These are phyloP conservation scores for Oithona nana DNA, from an alignment of 2,888 invertebrate species.

Conservation along the genomic window DNA sequence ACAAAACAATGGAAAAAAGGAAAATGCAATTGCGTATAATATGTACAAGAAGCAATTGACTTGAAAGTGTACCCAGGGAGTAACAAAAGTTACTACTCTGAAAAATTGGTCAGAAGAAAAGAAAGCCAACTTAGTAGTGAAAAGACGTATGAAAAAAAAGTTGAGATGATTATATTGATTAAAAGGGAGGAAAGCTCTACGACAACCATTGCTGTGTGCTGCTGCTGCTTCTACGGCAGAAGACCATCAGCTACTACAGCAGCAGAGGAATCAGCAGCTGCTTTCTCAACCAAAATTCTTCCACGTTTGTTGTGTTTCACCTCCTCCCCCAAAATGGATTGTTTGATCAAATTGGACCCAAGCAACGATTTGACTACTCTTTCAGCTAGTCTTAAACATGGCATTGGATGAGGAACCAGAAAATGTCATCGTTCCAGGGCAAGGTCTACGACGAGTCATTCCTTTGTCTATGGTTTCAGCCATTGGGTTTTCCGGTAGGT, in stretches of 20 bases:
- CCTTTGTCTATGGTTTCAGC: not conserved
- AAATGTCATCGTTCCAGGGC: not conserved
- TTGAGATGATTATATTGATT: not conserved
- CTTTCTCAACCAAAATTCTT: not conserved
- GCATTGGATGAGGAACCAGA: not conserved
- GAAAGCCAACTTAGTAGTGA: too few relatives aligned
- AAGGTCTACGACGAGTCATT: not conserved
- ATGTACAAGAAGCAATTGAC: too few relatives aligned
- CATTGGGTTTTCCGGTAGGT: not conserved
- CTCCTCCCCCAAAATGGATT: not conserved
- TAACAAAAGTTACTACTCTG: too few relatives aligned
- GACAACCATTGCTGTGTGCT: too few relatives aligned
- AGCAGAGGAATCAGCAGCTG: not conserved
- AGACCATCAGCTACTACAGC: not conserved
- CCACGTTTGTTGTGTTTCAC: not conserved
- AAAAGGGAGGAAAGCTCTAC: not conserved
- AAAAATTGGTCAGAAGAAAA: too few relatives aligned
- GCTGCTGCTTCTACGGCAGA: too few relatives aligned
- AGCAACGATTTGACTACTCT: not conserved
- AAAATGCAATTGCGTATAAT: too few relatives aligned
- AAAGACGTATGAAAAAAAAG: too few relatives aligned
- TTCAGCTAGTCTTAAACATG: not conserved
- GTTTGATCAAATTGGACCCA: not conserved
- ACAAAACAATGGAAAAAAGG: too few relatives aligned
- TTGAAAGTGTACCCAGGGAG: too few relatives aligned